Evolutionary conservation across 2,888 invertebrate species (phyloP).

Genomic region (Athalia circularis): DNA sequence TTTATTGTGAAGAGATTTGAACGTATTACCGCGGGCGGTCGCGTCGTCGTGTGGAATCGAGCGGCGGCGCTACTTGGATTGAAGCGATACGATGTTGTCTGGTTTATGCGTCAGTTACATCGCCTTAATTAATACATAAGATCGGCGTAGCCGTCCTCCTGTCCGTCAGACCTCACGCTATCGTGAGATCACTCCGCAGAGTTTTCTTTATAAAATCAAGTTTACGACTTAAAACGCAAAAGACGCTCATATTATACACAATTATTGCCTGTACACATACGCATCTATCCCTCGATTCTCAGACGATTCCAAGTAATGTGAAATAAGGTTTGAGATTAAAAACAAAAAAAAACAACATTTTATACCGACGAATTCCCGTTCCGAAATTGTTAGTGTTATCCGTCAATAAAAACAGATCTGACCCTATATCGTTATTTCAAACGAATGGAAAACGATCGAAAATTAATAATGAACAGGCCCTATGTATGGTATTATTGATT

Average conservation of each 20-base stretch:
- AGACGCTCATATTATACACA: background rate
- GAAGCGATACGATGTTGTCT: conserved; percentile 30
- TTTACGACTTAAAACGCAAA: conserved; percentile 26
- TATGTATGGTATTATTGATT: no score
- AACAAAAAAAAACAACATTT: background rate
- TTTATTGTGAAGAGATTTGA: conserved; percentile 14
- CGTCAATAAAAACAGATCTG: no score
- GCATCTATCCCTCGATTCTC: background rate
- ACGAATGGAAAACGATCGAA: no score
- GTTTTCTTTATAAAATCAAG: conserved; percentile 27
- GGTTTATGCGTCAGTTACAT: conserved; percentile 53
- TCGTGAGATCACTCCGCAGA: conserved; percentile 19
- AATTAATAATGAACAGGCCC: no score
- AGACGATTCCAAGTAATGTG: no score
- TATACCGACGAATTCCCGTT: conserved; percentile 24
- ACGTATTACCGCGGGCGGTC: background rate
- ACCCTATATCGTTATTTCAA: no score
- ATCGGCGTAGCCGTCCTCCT: conserved; percentile 58
- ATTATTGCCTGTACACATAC: background rate
- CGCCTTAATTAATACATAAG: conserved; percentile 66
- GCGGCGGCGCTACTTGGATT: conserved; percentile 4
- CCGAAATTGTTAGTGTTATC: background rate
- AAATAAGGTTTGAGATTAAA: no score
- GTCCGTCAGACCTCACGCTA: conserved; percentile 64
- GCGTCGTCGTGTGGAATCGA: conserved; percentile 5